Evolutionary conservation across 2,888 invertebrate genomes (phyloP), one percentile per base, ranked within the genome.

Genomic region (Alviniconcha strummeri): DNA sequence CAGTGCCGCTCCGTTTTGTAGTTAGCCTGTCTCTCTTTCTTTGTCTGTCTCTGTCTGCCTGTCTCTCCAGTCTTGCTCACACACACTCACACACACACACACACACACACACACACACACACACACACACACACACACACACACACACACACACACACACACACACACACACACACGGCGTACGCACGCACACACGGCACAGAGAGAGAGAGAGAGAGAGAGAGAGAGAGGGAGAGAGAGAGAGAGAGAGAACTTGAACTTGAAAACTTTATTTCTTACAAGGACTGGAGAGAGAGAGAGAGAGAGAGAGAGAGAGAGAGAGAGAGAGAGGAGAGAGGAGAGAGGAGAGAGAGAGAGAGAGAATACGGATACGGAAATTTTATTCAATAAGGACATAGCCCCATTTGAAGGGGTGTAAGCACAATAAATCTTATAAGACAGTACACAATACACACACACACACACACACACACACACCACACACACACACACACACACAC

Each of bases 61-160:
- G n/a, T 71, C 71, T 64, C 15, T 9, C 15, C 60, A 9, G 7
- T 64, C 15, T 15, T 64, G 64, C 15, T 13, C 64, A 64, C 1
- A 64, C 64, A 4, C 64, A 13, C 60, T 9, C 15, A 64, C 9
- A 64, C 64, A 15, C n/a, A 75, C 11, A 74, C 52, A 19, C 9
- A 74, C 11, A 19, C 8, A 74, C 74, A 74, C 36, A 74, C 7
- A 54, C 76, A 76, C 76, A 54, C 17, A 76, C 36, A 74, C 52
- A 74, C 36, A 76, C 76, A 4, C 15, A 1, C 55, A 76, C 55
- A 76, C 36, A 56, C 76, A 76, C 76, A 7, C 13, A 56, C 76
- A 55, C 17, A 76, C 76, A 76, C 19, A 76, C 76, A 76, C 19
- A 76, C 76, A 54, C 17, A 76, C 76, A 76, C 17, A 76, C 76